Evolutionary conservation across 2,113 vertebrate genomes (phyloP).

Genomic region (Erythrolamprus reginae): DNA sequence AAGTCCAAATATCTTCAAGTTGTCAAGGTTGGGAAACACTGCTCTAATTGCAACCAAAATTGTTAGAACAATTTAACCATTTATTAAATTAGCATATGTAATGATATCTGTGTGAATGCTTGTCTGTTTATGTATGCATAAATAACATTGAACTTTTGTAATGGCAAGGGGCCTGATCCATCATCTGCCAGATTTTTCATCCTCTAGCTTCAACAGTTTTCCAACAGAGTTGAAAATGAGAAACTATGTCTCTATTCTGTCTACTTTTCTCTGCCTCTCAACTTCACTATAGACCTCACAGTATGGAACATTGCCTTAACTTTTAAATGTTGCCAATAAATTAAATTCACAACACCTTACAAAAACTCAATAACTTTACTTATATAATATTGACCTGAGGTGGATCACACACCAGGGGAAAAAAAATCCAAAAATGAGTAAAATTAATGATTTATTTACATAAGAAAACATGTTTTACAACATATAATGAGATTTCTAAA

Average conservation of each 20-base stretch:
- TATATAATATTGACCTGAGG: not conserved
- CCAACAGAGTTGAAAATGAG: not conserved
- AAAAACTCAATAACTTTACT: not conserved
- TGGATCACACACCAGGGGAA: not conserved
- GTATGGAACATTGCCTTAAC: not conserved
- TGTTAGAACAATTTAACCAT: constrained; percentile 42
- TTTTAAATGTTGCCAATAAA: not conserved
- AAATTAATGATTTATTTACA: not conserved
- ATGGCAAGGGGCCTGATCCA: not conserved
- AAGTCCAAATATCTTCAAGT: no score
- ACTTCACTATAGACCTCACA: not conserved
- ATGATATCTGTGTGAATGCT: not conserved
- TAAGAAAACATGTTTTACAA: not conserved
- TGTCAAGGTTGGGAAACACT: no score
- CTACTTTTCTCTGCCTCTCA: not conserved
- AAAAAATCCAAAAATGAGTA: not conserved
- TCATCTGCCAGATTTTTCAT: not conserved
- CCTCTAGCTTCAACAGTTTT: not conserved
- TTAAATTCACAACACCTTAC: not conserved
- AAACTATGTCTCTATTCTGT: not conserved
- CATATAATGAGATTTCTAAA: not conserved
- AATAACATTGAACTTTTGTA: not conserved
- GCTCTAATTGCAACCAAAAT: constrained; percentile 37
- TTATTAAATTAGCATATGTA: constrained; percentile 35
- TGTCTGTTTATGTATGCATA: not conserved